Evolutionary conservation across 2,888 invertebrate genomes (phyloP).

Genomic region (Clistopyga incitator): DNA sequence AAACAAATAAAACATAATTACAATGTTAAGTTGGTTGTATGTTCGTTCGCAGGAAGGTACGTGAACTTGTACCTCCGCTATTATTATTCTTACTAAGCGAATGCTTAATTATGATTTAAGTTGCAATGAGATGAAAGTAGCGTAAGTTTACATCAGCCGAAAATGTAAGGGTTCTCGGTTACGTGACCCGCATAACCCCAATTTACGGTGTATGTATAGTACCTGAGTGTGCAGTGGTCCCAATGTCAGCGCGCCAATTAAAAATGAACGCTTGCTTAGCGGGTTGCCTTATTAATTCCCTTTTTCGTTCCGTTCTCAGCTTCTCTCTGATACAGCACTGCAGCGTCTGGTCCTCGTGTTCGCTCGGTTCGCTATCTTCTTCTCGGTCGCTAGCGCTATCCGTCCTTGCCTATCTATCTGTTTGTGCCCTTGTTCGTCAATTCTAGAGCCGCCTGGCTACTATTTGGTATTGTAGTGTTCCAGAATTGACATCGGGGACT

Average conservation of each 20-base stretch:
- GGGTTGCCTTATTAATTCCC: conserved; percentile 71
- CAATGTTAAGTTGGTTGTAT: not conserved
- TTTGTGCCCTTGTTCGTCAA: conserved; percentile 45
- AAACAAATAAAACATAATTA: no score
- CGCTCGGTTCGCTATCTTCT: conserved; percentile 19
- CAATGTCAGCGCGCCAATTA: conserved; percentile 77
- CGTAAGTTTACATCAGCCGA: not conserved
- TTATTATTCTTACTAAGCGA: not conserved
- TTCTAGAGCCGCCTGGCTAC: conserved; percentile 21
- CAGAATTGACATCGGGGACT: conserved; percentile 52
- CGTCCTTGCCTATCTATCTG: conserved; percentile 32
- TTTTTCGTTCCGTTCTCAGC: conserved; percentile 15
- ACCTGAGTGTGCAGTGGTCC: conserved; percentile 71
- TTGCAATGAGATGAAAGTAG: not conserved
- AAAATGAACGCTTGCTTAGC: conserved; percentile 75
- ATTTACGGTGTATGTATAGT: conserved; percentile 16
- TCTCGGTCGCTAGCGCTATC: conserved; percentile 17
- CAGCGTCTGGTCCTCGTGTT: conserved; percentile 29
- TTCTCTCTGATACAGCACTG: conserved; percentile 38
- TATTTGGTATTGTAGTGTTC: conserved; percentile 57
- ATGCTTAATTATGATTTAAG: not conserved
- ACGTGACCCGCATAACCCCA: conserved; percentile 37
- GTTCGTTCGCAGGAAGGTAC: not conserved
- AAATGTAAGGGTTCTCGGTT: conserved; percentile 15
- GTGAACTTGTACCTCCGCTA: not conserved